Conservation (phyloP, 1,140 invertebrate genomes). For the Procambarus virginalis region DNA sequence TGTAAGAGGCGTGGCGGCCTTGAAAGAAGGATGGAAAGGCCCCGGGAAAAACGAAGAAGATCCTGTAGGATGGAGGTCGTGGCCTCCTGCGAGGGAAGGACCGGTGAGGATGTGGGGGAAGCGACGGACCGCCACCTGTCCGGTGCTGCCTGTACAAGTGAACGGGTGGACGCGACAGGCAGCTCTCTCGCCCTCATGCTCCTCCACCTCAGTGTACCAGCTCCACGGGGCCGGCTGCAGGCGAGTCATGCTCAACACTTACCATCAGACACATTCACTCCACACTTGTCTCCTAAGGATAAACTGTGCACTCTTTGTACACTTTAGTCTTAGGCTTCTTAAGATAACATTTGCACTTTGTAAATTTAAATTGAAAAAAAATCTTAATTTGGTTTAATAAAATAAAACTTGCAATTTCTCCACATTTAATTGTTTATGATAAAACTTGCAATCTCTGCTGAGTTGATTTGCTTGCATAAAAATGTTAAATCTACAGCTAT, state of each 20-base stretch:
- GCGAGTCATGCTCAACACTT: background rate
- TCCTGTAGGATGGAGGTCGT: background rate
- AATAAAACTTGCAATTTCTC: too few relatives aligned
- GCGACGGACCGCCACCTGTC: background rate
- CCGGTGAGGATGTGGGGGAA: background rate
- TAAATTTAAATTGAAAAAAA: too few relatives aligned
- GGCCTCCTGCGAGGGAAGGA: slow-evolving; percentile 1
- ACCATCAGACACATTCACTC: background rate
- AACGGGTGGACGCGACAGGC: background rate
- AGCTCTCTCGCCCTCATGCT: too few relatives aligned
- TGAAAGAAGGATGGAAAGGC: background rate
- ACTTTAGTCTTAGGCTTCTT: too few relatives aligned
- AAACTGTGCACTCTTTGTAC: too few relatives aligned
- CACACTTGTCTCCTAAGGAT: background rate
- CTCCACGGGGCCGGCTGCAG: slow-evolving; percentile 45
- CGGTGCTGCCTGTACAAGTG: background rate
- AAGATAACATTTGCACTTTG: too few relatives aligned
- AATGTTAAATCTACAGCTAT: too few relatives aligned
- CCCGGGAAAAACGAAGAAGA: background rate
- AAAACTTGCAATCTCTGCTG: too few relatives aligned
- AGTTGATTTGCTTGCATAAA: too few relatives aligned
- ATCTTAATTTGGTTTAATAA: too few relatives aligned
- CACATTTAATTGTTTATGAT: too few relatives aligned
- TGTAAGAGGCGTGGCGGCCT: slow-evolving; percentile 19
- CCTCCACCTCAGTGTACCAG: background rate